phyloP scores from a whole-genome alignment of 2,113 vertebrate species.

The Montifringilla adamsi region DNA sequence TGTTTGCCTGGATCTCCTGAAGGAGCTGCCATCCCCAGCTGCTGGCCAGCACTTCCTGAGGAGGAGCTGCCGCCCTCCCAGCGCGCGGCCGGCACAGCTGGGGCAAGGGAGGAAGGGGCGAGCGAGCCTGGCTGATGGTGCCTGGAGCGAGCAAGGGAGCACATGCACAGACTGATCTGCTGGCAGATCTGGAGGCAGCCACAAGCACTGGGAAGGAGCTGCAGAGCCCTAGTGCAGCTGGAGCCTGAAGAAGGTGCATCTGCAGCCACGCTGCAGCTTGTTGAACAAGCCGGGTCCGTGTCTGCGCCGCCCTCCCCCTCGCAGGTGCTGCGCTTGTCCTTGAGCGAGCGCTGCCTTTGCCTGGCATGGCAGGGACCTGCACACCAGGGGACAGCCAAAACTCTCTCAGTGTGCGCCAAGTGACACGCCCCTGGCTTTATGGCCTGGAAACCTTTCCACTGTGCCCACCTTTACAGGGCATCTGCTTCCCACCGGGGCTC shows the following conservation, averaged over 20 bases:
- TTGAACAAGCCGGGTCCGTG: not conserved
- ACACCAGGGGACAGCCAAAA: not conserved
- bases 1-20: not conserved
- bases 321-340: not conserved
- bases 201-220: not conserved
- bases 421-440: fast-evolving
- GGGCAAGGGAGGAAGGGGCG: not conserved
- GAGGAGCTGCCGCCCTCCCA: not conserved
- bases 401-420: fast-evolving
- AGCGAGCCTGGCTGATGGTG: not conserved
- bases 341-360: not conserved
- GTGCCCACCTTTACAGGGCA: fast-evolving
- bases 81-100: fast-evolving
- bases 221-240: not conserved
- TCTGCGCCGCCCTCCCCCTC: fast-evolving
- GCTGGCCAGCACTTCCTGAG: fast-evolving
- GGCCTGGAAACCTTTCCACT: not conserved
- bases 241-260: not conserved
- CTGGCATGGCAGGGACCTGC: fast-evolving
- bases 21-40: not conserved
- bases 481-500: not conserved
- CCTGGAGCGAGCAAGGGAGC: not conserved
- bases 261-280: not conserved
- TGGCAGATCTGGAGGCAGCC: not conserved
- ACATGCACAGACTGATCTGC: not conserved